Conservation (phyloP, 2,113 vertebrate genomes). For the Nicator chloris region DNA sequence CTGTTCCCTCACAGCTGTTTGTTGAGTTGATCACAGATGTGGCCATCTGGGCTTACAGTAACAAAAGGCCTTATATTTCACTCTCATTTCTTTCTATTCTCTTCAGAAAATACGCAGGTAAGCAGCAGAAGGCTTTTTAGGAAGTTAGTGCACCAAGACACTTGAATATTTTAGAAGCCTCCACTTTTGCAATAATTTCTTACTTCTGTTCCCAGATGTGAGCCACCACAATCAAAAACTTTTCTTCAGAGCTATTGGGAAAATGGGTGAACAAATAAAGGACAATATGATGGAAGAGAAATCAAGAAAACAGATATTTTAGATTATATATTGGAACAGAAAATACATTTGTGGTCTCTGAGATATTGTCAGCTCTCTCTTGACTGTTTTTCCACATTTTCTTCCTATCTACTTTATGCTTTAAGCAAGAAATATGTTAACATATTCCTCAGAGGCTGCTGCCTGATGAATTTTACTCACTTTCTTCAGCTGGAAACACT, state of each 20-base stretch:
- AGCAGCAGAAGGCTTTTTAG: background rate
- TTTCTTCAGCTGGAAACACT: background rate
- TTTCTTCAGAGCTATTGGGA: background rate
- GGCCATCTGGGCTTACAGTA: background rate
- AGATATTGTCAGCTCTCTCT: background rate
- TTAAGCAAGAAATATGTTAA: constrained; percentile 5
- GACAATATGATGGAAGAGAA: background rate
- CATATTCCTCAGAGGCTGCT: background rate
- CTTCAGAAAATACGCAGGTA: background rate
- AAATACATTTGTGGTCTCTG: background rate
- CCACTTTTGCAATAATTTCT: background rate
- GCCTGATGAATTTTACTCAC: background rate
- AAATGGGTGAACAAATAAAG: background rate
- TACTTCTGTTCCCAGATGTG: background rate
- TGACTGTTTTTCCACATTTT: background rate
- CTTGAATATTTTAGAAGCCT: background rate
- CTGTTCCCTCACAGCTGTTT: background rate
- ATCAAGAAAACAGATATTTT: background rate
- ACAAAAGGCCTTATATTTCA: background rate
- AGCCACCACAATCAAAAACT: background rate
- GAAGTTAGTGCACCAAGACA: background rate
- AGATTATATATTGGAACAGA: background rate
- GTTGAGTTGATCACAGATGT: background rate
- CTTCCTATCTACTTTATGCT: background rate
- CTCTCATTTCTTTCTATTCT: background rate